Evolutionary conservation across 2,797 vertebrate species (phyloP).

Genomic region (Molothrus aeneus): DNA sequence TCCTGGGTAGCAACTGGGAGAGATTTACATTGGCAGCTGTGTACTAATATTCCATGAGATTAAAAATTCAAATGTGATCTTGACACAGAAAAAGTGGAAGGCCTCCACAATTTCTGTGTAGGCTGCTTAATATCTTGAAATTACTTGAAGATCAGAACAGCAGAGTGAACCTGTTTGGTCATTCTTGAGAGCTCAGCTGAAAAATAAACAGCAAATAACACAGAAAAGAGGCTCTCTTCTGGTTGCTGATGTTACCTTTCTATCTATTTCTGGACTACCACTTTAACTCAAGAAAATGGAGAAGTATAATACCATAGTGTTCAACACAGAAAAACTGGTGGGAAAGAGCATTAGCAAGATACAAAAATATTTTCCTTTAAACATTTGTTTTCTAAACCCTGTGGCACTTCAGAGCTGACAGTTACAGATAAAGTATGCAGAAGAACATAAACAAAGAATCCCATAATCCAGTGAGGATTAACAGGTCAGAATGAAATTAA

Average conservation of each 20-base stretch:
- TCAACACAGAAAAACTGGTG: background rate
- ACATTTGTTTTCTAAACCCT: background rate
- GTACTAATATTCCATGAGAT: background rate
- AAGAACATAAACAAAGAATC: background rate
- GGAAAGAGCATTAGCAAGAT: background rate
- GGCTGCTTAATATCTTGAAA: background rate
- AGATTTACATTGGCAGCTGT: background rate
- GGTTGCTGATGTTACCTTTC: background rate
- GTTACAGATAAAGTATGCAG: background rate
- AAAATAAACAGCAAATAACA: background rate
- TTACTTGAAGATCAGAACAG: background rate
- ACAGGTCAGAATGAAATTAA: background rate
- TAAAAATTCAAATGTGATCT: background rate
- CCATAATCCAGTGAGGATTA: background rate
- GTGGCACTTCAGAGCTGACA: background rate
- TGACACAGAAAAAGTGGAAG: background rate
- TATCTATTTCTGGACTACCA: background rate
- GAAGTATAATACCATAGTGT: background rate
- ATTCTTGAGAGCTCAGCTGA: background rate
- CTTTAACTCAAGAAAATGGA: background rate
- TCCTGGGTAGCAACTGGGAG: background rate
- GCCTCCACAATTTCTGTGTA: background rate
- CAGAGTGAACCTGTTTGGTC: background rate
- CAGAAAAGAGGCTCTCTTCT: background rate
- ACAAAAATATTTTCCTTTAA: background rate